phyloP scores from a whole-genome alignment of 2,113 vertebrate species.

The Cygnus buccinator region DNA sequence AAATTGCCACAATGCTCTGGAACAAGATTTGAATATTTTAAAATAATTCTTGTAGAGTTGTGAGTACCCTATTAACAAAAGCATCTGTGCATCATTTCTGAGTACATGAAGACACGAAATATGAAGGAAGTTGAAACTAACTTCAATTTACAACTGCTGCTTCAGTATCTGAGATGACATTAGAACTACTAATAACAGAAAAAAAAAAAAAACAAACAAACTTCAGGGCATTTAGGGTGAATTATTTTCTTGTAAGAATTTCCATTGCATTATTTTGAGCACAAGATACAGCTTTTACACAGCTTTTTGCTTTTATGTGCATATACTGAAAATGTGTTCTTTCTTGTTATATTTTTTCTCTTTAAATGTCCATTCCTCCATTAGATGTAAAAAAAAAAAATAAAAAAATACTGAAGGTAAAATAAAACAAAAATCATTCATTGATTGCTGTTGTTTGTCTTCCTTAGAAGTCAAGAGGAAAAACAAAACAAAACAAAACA shows the following conservation, averaged over 20 bases:
- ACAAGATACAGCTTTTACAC: background rate
- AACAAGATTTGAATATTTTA: background rate
- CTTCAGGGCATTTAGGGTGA: background rate
- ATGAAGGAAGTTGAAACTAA: background rate
- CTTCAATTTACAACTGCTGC: background rate
- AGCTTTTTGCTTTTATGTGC: background rate
- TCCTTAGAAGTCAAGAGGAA: slow-evolving; percentile 26
- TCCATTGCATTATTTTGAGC: background rate
- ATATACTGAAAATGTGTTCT: background rate
- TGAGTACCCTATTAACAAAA: background rate
- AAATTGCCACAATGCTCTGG: background rate
- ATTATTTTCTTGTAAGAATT: background rate
- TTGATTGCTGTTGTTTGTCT: background rate
- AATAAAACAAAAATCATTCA: background rate
- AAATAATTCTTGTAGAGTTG: background rate
- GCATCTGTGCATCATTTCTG: background rate
- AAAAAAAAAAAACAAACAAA: background rate
- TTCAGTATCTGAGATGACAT: background rate
- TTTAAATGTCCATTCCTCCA: background rate
- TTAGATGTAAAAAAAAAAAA: background rate
- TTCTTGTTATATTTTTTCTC: background rate
- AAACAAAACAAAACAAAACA: background rate
- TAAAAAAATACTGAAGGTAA: background rate
- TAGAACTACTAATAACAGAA: background rate
- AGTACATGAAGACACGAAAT: background rate